phyloP scores from a whole-genome alignment of 1,140 invertebrate genomes.

The Spodoptera litura region DNA sequence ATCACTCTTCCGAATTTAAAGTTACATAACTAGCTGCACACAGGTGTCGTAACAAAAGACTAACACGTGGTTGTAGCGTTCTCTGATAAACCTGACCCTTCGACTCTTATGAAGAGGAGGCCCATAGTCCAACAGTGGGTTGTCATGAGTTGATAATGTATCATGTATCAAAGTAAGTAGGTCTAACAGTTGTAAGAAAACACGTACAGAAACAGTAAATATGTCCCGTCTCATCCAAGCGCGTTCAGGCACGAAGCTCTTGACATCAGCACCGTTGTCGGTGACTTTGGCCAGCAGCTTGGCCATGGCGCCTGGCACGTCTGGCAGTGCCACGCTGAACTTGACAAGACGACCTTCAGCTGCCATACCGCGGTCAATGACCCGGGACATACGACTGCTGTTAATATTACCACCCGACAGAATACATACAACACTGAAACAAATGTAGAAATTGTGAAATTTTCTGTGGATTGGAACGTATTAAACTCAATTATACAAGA shows the following conservation, averaged over 20 bases:
- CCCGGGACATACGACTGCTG: conserved; percentile 93
- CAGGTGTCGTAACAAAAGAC: too few species aligned
- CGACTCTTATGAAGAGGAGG: too few species aligned
- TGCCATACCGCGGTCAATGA: conserved; percentile 94
- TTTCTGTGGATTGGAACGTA: too few species aligned
- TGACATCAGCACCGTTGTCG: conserved; percentile 93
- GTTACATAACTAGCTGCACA: too few species aligned
- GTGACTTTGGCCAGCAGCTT: conserved; percentile 91
- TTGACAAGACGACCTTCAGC: conserved; percentile 94
- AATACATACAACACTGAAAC: conserved; percentile 90
- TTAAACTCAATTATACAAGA: too few species aligned
- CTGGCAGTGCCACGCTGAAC: conserved; percentile 85
- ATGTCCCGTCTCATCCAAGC: conserved; percentile 95
- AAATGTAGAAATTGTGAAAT: too few species aligned
- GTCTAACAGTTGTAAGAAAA: neutral
- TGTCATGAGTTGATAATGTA: neutral
- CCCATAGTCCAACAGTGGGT: too few species aligned
- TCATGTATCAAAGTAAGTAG: neutral
- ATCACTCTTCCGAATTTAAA: too few species aligned
- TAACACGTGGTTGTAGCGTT: too few species aligned
- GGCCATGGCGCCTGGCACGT: conserved; percentile 93
- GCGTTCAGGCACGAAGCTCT: conserved; percentile 95
- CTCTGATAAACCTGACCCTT: too few species aligned
- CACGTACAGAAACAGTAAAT: conserved; percentile 48
- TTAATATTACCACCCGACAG: conserved; percentile 97